Evolutionary conservation across 2,797 vertebrate species (phyloP).

Genomic region (Mus spretus): DNA sequence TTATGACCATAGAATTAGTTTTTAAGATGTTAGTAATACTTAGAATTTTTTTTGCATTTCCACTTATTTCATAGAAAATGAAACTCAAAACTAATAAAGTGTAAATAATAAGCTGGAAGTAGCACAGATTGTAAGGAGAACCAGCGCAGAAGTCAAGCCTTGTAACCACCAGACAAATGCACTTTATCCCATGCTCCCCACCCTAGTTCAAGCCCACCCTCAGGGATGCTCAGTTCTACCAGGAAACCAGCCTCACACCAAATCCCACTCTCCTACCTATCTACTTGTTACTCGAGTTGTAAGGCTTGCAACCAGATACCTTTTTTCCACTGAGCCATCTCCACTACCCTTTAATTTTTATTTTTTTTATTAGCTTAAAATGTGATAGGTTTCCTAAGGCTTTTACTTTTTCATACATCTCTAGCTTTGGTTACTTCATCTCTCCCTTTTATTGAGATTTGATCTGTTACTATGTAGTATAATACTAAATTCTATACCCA

Average conservation of each 20-base stretch:
- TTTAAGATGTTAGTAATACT: constrained; percentile 49
- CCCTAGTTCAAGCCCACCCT: background rate
- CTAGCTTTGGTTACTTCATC: background rate
- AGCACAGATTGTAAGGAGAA: background rate
- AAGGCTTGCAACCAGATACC: background rate
- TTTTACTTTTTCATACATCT: background rate
- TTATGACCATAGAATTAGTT: constrained; percentile 18
- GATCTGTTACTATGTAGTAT: background rate
- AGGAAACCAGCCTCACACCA: background rate
- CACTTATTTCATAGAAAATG: constrained; percentile 61
- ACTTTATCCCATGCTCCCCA: background rate
- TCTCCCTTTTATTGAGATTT: background rate
- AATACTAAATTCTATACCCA: background rate
- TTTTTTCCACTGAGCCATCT: background rate
- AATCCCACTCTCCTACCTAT: background rate
- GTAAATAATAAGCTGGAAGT: background rate
- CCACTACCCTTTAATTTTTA: background rate
- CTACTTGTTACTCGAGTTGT: background rate
- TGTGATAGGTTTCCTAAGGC: background rate
- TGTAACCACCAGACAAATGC: background rate
- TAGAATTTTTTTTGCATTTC: constrained; percentile 29
- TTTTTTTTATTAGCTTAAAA: background rate
- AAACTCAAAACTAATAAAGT: constrained; percentile 42
- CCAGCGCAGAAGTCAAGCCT: background rate
- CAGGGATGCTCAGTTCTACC: background rate